Conservation (phyloP, 2,888 invertebrate species). For the Noctuana brunneofusca region DNA sequence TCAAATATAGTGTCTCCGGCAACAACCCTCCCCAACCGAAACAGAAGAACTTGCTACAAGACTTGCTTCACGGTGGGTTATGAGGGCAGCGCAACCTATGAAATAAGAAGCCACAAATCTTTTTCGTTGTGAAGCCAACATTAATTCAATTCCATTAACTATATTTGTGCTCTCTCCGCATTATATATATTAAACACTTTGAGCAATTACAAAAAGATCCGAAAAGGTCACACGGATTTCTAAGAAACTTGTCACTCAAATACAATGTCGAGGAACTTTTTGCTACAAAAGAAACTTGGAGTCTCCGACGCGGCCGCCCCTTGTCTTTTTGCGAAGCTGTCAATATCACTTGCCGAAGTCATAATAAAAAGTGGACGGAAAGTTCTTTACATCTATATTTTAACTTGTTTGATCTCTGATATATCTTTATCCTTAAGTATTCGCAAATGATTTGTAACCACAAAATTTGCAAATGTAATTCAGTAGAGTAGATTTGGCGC, state of each 20-base stretch:
- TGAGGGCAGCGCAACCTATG: too few relatives aligned
- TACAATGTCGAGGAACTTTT: conserved; percentile 20
- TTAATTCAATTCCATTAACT: background rate
- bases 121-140: too few relatives aligned
- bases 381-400: background rate
- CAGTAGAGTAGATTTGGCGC: background rate
- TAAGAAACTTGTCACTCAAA: conserved; percentile 27
- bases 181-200: background rate
- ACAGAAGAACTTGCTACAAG: too few relatives aligned
- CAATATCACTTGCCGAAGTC: conserved; percentile 16
- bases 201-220: conserved; percentile 8
- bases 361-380: conserved; percentile 13
- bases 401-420: background rate
- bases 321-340: conserved; percentile 14
- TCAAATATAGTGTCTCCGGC: too few relatives aligned
- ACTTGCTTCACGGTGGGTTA: too few relatives aligned
- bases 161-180: background rate
- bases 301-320: conserved; percentile 2
- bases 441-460: background rate
- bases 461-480: background rate
- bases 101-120: too few relatives aligned
- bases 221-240: conserved; percentile 16
- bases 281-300: conserved; percentile 17
- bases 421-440: background rate
- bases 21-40: too few relatives aligned